These are phyloP conservation scores for Aphrophora alni DNA, from an alignment of 2,888 invertebrate genomes.

Conservation along the genomic window DNA sequence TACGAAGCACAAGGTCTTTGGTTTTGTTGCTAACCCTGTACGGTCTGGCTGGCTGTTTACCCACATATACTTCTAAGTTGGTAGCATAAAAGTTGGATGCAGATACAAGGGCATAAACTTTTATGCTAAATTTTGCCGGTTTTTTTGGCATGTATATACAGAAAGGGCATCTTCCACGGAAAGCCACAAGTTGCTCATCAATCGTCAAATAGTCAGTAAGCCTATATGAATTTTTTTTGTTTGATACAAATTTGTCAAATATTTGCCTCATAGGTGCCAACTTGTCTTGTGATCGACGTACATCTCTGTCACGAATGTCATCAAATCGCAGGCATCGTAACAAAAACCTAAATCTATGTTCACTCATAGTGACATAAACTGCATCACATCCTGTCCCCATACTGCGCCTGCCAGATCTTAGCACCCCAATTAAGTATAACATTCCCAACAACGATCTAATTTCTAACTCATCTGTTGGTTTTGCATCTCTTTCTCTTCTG, in stretches of 20 bases:
- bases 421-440: background rate
- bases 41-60: slow-evolving; percentile 38
- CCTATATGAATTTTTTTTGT: slow-evolving; percentile 48
- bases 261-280: background rate
- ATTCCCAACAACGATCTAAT: background rate
- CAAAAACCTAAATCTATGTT: background rate
- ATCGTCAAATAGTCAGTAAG: slow-evolving; percentile 45
- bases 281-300: background rate
- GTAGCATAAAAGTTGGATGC: slow-evolving; percentile 34
- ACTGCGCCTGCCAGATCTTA: background rate
- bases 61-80: slow-evolving; percentile 39
- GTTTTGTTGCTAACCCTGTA: slow-evolving; percentile 36
- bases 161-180: slow-evolving; percentile 49
- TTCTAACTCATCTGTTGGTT: background rate
- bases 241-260: slow-evolving; percentile 19
- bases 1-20: slow-evolving; percentile 31
- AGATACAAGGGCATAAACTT: slow-evolving; percentile 50
- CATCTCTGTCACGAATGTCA: background rate
- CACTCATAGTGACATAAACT: background rate
- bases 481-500: background rate
- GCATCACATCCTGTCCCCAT: background rate
- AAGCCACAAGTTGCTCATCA: slow-evolving; percentile 50
- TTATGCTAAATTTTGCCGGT: slow-evolving; percentile 52
- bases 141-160: slow-evolving; percentile 51
- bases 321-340: background rate